phyloP scores from a whole-genome alignment of 1,140 invertebrate species.

The Papilio aristodemus region DNA sequence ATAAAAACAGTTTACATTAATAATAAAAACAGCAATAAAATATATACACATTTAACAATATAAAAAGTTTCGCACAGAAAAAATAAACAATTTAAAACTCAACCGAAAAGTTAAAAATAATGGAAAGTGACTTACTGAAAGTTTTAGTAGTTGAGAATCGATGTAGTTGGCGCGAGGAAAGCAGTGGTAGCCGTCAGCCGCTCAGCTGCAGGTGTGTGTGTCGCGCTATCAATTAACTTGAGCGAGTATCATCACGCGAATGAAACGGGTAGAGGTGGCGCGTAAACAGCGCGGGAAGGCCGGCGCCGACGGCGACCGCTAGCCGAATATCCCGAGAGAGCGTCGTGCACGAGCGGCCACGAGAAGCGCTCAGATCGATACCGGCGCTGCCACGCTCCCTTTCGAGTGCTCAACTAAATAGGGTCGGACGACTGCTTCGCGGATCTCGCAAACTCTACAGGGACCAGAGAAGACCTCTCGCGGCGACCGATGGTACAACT shows the following conservation, averaged over 20 bases:
- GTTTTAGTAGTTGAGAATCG: conserved; percentile 48
- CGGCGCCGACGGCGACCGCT: conserved; percentile 75
- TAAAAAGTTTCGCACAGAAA: conserved; percentile 28
- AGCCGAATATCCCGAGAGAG: conserved; percentile 73
- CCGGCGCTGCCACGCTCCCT: conserved; percentile 63
- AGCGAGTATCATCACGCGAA: conserved; percentile 68
- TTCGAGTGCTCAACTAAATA: conserved; percentile 56
- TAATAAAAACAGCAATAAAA: background rate
- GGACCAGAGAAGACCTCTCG: conserved; percentile 36
- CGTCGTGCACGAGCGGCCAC: conserved; percentile 68
- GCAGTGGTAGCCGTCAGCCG: conserved; percentile 39
- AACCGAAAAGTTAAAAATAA: conserved; percentile 39
- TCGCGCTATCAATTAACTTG: conserved; percentile 66
- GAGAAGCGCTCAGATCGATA: conserved; percentile 74
- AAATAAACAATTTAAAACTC: conserved; percentile 12
- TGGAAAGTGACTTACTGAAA: conserved; percentile 55
- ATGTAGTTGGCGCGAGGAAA: conserved; percentile 43
- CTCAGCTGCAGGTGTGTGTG: conserved; percentile 55
- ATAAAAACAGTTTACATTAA: background rate
- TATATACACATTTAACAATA: conserved; percentile 1
- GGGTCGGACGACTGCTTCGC: conserved; percentile 39
- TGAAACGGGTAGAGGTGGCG: conserved; percentile 61
- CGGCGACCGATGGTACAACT: conserved; percentile 44
- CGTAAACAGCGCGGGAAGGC: conserved; percentile 72
- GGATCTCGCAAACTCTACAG: conserved; percentile 36